Conservation (phyloP, 2,797 vertebrate species). For the Cetoscarus ocellatus region DNA sequence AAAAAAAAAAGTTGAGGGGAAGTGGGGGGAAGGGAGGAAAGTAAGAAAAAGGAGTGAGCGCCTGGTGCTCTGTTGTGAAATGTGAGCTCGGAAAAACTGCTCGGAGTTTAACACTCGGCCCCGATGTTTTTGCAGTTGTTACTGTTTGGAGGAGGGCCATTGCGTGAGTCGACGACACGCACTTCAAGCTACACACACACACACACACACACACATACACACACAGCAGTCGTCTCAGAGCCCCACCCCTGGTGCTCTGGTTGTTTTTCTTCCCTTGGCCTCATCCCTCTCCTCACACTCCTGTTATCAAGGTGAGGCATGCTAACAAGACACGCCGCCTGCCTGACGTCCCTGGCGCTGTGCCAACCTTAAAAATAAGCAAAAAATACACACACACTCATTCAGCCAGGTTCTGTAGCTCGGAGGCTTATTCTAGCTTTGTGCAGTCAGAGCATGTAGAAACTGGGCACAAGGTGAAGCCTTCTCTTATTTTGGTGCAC, state of each 20-base stretch:
- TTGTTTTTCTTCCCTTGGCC: constrained; percentile 75
- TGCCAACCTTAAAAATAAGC: constrained; percentile 55
- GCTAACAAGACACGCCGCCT: constrained; percentile 78
- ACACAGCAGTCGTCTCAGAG: constrained; percentile 50
- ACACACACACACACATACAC: constrained; percentile 26
- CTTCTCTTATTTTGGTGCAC: constrained; percentile 79
- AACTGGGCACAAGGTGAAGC: constrained; percentile 62
- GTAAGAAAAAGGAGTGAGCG: constrained; percentile 48
- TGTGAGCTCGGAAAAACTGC: constrained; percentile 77
- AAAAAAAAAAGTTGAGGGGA: constrained; percentile 41
- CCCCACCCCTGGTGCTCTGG: constrained; percentile 67
- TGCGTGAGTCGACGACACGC: constrained; percentile 73
- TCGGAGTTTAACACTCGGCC: constrained; percentile 76
- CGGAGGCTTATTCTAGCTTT: constrained; percentile 55
- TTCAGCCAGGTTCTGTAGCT: constrained; percentile 64
- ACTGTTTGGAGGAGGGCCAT: constrained; percentile 77
- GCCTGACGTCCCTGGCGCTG: constrained; percentile 70
- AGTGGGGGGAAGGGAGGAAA: constrained; percentile 58
- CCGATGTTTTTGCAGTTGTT: constrained; percentile 83
- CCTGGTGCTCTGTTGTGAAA: constrained; percentile 81
- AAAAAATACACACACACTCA: constrained; percentile 40
- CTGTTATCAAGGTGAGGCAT: constrained; percentile 81
- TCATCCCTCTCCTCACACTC: constrained; percentile 68
- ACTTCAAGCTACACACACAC: constrained; percentile 45
- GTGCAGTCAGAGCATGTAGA: constrained; percentile 65